Base-by-base conservation (phyloP, 2,797 vertebrate species). In the Danio tinwini region DNA sequence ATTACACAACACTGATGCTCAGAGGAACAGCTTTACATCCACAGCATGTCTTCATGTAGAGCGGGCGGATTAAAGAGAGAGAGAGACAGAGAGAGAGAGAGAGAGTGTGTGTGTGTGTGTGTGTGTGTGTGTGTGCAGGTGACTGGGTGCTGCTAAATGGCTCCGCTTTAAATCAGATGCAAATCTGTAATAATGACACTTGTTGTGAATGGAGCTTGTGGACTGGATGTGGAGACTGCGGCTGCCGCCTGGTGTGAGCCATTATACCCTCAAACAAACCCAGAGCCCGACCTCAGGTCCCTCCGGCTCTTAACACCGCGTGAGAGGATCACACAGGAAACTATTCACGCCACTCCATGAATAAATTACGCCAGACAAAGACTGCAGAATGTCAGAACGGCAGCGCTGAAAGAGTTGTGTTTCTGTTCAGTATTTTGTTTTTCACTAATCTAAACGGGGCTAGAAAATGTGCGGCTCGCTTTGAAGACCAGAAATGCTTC, bases 161-260 rank as follows among this genome's bases (percentile, higher is more conserved):
- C 86, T 78, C 86, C 0, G 17, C 85, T 75, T 74, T 84, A 87
- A 92, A 91, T 91, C 88, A 92, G 90, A 93, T 91, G 91, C 90
- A 92, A 91, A 92, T 91, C 85, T 87, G 56, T 81, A 87, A 88
- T 90, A 93, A 92, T 90, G 90, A 86, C 89, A 86, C 82, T 85
- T 84, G 87, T 73, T 80, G 59, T 91, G 90, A 92, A 90, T 86
- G 83, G 90, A 85, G 83, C 74, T 72, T 70, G 88, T 89, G 84
- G 86, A 87, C 80, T 77, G 62, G 80, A 85, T 83, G 88, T 87
- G 87, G 86, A 88, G 87, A 85, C 81, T 85, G 79, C 81, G 88
- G 90, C 80, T 11, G 81, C 81, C 52, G 63, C 89, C 86, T 87
- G 88, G 87, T 87, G 89, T 62, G 87, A 85, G 72, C 87, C 82